A percentile compares a stretch with the other conserved stretches of the same genome.
phyloP scores from a whole-genome alignment of 2,888 invertebrate species.

The Leucophenga maculata region DNA sequence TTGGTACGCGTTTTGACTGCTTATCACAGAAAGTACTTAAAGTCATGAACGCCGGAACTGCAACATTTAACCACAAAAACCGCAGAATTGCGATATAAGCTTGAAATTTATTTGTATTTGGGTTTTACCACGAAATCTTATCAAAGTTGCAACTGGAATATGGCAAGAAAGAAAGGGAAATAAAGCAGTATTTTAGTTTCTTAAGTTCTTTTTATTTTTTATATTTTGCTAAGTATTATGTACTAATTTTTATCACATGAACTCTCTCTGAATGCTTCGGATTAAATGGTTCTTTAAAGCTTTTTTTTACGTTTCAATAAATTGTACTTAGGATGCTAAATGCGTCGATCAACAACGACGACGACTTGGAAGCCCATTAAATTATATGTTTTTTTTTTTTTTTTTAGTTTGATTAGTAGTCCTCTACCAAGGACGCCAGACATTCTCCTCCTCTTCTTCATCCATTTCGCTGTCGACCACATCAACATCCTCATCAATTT shows the following conservation, averaged over 20 bases:
- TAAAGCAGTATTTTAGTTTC: not conserved
- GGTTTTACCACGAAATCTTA: too few relatives aligned
- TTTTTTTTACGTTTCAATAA: slow-evolving; percentile 36
- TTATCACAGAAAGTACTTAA: not conserved
- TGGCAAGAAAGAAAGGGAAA: too few relatives aligned
- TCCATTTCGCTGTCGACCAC: slow-evolving; percentile 29
- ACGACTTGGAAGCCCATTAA: slow-evolving; percentile 2
- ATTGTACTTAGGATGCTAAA: slow-evolving; percentile 4
- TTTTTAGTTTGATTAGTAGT: too few relatives aligned
- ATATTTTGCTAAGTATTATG: slow-evolving; percentile 9
- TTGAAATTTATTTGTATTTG: not conserved
- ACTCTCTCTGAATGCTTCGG: slow-evolving; percentile 43
- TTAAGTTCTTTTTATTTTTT: not conserved
- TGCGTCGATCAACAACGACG: slow-evolving; percentile 7
- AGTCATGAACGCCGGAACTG: not conserved
- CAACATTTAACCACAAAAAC: slow-evolving; percentile 7
- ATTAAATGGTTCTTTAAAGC: slow-evolving; percentile 37
- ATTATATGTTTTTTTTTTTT: not conserved
- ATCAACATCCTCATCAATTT: slow-evolving; percentile 31
- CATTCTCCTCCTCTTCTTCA: slow-evolving; percentile 49
- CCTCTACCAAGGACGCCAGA: slow-evolving; percentile 70
- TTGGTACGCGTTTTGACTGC: too few relatives aligned
- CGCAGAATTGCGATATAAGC: slow-evolving; percentile 3
- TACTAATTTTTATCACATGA: slow-evolving; percentile 54
- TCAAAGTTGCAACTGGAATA: too few relatives aligned